A percentile compares a stretch with the other conserved stretches of the same genome.
These are phyloP conservation scores for Brachionus koreanus DNA, from an alignment of 1,140 invertebrate species.

Conservation along the genomic window DNA sequence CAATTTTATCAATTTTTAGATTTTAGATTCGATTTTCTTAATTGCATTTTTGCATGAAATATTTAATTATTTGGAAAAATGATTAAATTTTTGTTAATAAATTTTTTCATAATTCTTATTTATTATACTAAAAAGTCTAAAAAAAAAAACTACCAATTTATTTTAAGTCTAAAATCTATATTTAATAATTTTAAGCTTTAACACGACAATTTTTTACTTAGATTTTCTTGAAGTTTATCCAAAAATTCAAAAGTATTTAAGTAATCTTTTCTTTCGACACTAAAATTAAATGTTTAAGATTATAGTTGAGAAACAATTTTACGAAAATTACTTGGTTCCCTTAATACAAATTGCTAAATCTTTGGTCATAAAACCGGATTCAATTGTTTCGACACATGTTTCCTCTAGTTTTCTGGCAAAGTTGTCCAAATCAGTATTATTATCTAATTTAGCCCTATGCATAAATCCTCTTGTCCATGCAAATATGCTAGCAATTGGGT, in stretches of 20 bases:
- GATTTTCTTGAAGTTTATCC: constrained; percentile 87
- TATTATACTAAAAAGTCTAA: background rate
- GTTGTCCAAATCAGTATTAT: constrained; percentile 69
- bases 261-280: constrained; percentile 78
- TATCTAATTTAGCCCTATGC: constrained; percentile 86
- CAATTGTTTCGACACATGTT: constrained; percentile 89
- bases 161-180: background rate
- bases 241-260: constrained; percentile 96
- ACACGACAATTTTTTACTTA: constrained; percentile 65
- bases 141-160: background rate
- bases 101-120: background rate
- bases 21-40: no score
- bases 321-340: constrained; percentile 59
- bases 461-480: constrained; percentile 89
- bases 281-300: constrained; percentile 47
- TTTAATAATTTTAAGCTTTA: background rate
- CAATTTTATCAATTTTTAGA: no score
- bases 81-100: no score
- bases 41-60: no score
- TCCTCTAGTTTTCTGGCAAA: constrained; percentile 80
- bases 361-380: constrained; percentile 92
- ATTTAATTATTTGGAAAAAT: no score
- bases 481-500: constrained; percentile 97
- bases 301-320: background rate
- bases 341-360: constrained; percentile 97